Evolutionary conservation across 2,888 invertebrate species (phyloP).

Genomic region (Ennomos erosarius): DNA sequence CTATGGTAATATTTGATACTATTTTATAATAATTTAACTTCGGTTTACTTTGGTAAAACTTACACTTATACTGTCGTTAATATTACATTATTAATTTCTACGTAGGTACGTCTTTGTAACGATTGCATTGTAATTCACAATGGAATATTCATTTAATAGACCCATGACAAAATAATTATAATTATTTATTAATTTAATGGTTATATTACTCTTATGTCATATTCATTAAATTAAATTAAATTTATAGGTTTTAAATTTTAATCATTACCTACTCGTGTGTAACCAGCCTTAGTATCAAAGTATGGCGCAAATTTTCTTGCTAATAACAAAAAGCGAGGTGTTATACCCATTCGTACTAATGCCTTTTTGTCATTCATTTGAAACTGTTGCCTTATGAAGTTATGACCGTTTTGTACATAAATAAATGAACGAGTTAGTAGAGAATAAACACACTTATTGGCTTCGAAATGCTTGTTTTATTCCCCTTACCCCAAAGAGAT

Average conservation of each 20-base stretch:
- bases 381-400: constrained; percentile 83
- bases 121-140: too few species aligned
- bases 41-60: too few species aligned
- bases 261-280: constrained; percentile 11
- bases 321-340: constrained; percentile 46
- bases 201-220: neutral
- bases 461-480: constrained; percentile 73
- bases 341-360: constrained; percentile 55
- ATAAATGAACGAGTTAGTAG: constrained; percentile 78
- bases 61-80: too few species aligned
- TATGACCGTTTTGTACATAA: constrained; percentile 84
- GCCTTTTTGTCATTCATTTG: constrained; percentile 72
- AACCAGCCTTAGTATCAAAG: constrained; percentile 36
- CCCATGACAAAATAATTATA: too few species aligned
- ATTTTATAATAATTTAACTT: too few species aligned
- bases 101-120: too few species aligned
- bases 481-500: constrained; percentile 20
- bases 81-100: too few species aligned
- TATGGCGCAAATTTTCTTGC: constrained; percentile 61
- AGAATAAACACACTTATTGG: constrained; percentile 82
- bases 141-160: too few species aligned
- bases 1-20: too few species aligned
- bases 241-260: too few species aligned
- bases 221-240: too few species aligned
- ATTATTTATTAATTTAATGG: too few species aligned